phyloP scores from a whole-genome alignment of 2,888 invertebrate genomes.

The Biston betularia region DNA sequence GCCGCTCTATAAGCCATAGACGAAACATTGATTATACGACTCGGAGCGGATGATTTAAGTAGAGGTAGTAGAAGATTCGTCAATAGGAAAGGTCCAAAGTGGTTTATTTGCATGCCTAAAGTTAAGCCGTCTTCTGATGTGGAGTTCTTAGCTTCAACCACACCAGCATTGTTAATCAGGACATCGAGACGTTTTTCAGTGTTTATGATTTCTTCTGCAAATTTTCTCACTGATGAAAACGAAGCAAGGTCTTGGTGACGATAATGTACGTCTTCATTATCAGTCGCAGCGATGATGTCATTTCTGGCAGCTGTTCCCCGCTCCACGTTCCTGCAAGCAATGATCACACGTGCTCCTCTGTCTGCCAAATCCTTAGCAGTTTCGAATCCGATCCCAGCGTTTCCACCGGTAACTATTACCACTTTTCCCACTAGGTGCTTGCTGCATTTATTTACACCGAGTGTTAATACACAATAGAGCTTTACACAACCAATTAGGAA shows the following conservation, averaged over 20 bases:
- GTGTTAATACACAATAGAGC: slow-evolving; percentile 57
- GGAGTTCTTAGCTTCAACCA: slow-evolving; percentile 66
- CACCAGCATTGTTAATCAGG: slow-evolving; percentile 88
- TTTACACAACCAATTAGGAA: slow-evolving; percentile 41
- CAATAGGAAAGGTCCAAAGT: slow-evolving; percentile 89
- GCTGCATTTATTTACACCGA: slow-evolving; percentile 63
- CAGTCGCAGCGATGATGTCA: slow-evolving; percentile 57
- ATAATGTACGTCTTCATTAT: slow-evolving; percentile 66
- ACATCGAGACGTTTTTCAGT: slow-evolving; percentile 84
- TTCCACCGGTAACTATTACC: slow-evolving; percentile 94
- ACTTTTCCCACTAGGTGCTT: slow-evolving; percentile 91
- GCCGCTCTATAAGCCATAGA: slow-evolving; percentile 61
- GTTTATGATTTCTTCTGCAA: slow-evolving; percentile 85
- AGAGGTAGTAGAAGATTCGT: slow-evolving; percentile 86
- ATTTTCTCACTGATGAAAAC: slow-evolving; percentile 84
- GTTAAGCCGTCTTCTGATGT: slow-evolving; percentile 87
- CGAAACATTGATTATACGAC: slow-evolving; percentile 73
- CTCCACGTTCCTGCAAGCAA: slow-evolving; percentile 92
- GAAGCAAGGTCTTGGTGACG: slow-evolving; percentile 82
- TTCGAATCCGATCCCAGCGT: slow-evolving; percentile 92
- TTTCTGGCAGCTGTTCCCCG: slow-evolving; percentile 86
- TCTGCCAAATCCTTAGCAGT: slow-evolving; percentile 90
- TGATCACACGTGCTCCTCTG: slow-evolving; percentile 91
- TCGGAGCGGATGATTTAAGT: slow-evolving; percentile 68
- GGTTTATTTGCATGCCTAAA: slow-evolving; percentile 83